Conservation (phyloP, 2,888 invertebrate species). For the Temnothorax unifasciatus region DNA sequence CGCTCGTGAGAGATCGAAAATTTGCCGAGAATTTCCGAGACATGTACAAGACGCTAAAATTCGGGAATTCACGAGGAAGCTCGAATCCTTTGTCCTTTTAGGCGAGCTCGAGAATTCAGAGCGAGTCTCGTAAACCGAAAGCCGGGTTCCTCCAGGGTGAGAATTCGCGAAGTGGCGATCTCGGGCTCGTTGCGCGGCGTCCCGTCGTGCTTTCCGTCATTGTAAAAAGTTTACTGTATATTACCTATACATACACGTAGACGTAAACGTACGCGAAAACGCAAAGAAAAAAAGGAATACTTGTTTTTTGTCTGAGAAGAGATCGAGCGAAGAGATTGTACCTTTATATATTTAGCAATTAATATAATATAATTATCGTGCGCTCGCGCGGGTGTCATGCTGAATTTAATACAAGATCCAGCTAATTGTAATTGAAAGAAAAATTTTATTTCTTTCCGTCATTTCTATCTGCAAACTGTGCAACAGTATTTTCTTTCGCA, state of each 20-base stretch:
- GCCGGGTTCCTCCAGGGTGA: too few relatives aligned
- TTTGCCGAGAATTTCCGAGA: neutral
- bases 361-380: conserved; percentile 58
- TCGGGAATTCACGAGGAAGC: neutral
- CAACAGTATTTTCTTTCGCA: neutral
- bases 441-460: neutral
- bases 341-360: conserved; percentile 54
- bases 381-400: conserved; percentile 63
- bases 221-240: conserved; percentile 83
- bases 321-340: conserved; percentile 74
- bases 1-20: neutral
- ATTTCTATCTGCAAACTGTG: neutral
- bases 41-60: neutral
- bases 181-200: conserved; percentile 60
- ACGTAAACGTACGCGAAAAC: conserved; percentile 62
- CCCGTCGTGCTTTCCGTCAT: conserved; percentile 72
- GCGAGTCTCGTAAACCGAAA: neutral
- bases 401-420: conserved; percentile 43
- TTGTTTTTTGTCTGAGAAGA: conserved; percentile 76
- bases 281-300: conserved; percentile 47
- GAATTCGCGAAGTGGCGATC: neutral
- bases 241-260: conserved; percentile 78
- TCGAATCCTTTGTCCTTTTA: neutral
- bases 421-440: neutral
- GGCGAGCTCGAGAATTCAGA: neutral